Conservation (phyloP, 2,113 vertebrate species). For the Heterochromis multidens region DNA sequence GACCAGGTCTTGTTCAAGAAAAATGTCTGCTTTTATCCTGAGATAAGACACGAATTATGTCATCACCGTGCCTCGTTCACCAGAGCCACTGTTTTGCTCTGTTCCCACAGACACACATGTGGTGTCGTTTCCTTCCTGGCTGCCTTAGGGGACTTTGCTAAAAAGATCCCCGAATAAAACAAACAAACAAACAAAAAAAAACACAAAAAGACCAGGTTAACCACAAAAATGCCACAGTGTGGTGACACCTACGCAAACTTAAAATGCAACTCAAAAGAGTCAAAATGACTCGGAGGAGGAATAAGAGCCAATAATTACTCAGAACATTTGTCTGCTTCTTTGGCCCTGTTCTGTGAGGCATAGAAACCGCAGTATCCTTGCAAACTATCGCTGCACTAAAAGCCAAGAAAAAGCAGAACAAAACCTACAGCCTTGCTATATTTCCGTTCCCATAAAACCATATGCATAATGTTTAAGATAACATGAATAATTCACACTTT, state of each 20-base stretch:
- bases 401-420: background rate
- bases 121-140: constrained; percentile 42
- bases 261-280: background rate
- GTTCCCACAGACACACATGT: constrained; percentile 35
- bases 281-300: background rate
- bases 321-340: background rate
- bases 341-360: background rate
- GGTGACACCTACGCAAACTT: background rate
- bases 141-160: background rate
- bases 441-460: constrained; percentile 7
- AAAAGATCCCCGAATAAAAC: background rate
- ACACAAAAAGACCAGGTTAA: background rate
- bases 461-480: background rate
- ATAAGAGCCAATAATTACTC: background rate
- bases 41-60: constrained; percentile 59
- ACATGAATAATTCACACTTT: constrained; percentile 4
- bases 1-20: constrained; percentile 23
- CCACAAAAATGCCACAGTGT: background rate
- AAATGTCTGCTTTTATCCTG: constrained; percentile 44
- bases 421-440: background rate
- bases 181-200: rapidly evolving
- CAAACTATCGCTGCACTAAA: constrained; percentile 4
- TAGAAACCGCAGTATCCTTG: background rate
- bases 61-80: constrained; percentile 32
- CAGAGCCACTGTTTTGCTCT: background rate